Percentiles rank a stretch among this genome's conserved stretches.
These are phyloP conservation scores for Litocranius walleri DNA, from an alignment of 2,113 vertebrate species.

Conservation along the genomic window DNA sequence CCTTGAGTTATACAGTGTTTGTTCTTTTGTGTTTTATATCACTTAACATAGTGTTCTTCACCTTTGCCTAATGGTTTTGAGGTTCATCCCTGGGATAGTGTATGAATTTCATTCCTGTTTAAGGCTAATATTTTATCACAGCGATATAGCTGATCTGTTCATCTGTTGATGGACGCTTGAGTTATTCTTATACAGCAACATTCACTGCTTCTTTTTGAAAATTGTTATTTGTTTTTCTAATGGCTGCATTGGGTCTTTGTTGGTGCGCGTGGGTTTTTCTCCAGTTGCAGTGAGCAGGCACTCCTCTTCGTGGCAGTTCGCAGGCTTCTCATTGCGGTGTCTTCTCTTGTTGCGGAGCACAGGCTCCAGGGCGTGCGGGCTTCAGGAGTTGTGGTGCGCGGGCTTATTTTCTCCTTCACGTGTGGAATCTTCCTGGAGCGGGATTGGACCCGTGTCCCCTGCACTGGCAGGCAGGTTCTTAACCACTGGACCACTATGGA, in stretches of 20 bases:
- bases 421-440: neutral
- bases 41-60: neutral
- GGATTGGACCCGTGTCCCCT: neutral
- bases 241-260: neutral
- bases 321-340: neutral
- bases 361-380: neutral
- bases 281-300: neutral
- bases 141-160: too few relatives aligned
- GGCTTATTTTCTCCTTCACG: neutral
- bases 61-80: neutral
- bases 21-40: neutral
- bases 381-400: fast-evolving
- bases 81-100: neutral
- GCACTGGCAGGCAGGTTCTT: neutral
- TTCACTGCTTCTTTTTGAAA: neutral
- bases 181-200: neutral
- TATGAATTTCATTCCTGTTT: neutral
- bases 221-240: neutral
- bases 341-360: neutral
- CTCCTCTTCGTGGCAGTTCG: fast-evolving
- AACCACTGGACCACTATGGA: neutral
- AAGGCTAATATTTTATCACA: neutral
- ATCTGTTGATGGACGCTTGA: neutral
- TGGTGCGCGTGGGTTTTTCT: neutral
- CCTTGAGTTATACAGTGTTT: neutral